Percentiles rank a stretch among this genome's conserved stretches.
Conservation (phyloP, 1,140 invertebrate genomes). For the Pissodes strobi region DNA sequence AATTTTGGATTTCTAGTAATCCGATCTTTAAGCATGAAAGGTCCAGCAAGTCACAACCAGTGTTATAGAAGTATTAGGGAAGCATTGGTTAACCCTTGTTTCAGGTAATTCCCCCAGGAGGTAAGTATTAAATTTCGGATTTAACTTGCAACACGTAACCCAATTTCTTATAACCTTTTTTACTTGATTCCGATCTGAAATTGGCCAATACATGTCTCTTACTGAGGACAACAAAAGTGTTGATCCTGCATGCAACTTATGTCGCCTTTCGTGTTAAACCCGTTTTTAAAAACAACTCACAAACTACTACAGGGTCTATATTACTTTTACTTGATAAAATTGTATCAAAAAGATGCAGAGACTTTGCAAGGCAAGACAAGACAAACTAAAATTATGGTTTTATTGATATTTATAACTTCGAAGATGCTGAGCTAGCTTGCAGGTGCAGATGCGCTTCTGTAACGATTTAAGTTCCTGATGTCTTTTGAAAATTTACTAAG, state of each 20-base stretch:
- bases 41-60: conserved; percentile 45
- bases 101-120: conserved; percentile 43
- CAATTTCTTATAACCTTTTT: conserved; percentile 22
- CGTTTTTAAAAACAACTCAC: too few relatives aligned
- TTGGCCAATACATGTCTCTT: conserved; percentile 31
- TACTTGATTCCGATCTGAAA: conserved; percentile 8
- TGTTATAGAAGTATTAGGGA: conserved; percentile 38
- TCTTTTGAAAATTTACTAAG: too few relatives aligned
- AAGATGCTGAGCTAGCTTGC: too few relatives aligned
- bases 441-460: too few relatives aligned
- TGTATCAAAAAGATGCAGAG: too few relatives aligned
- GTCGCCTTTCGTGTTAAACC: too few relatives aligned
- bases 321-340: too few relatives aligned
- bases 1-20: conserved; percentile 25
- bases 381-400: too few relatives aligned
- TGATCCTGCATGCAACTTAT: conserved; percentile 47
- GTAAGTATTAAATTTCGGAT: conserved; percentile 18
- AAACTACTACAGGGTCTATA: too few relatives aligned
- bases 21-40: conserved; percentile 44
- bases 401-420: too few relatives aligned
- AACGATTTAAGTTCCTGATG: too few relatives aligned
- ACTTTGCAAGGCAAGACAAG: too few relatives aligned
- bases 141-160: conserved; percentile 35
- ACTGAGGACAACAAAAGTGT: conserved; percentile 37
- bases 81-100: conserved; percentile 37